A percentile compares a stretch with the other conserved stretches of the same genome.
Evolutionary conservation across 2,888 invertebrate genomes (phyloP).

Genomic region (Lycaena phlaeas): DNA sequence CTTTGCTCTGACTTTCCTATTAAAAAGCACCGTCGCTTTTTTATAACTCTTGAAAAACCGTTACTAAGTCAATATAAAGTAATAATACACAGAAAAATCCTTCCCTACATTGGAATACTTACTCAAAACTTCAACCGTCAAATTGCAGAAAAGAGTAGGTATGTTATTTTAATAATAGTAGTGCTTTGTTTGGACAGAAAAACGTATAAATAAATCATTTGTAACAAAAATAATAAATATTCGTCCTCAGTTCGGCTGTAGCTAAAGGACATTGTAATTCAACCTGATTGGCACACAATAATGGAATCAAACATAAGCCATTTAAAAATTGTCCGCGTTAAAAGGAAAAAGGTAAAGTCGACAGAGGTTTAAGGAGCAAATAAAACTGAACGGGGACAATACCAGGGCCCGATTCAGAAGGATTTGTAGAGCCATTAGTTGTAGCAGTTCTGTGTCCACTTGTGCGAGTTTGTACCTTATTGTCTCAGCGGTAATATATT

Average conservation of each 20-base stretch:
- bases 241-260: constrained; percentile 58
- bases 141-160: too few species aligned
- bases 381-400: constrained; percentile 59
- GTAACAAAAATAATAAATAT: constrained; percentile 59
- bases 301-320: constrained; percentile 70
- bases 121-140: neutral
- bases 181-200: constrained; percentile 57
- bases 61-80: too few species aligned
- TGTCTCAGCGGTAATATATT: constrained; percentile 1
- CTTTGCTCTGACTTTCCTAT: too few species aligned
- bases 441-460: constrained; percentile 11
- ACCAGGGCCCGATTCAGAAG: constrained; percentile 52
- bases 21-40: too few species aligned
- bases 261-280: constrained; percentile 72
- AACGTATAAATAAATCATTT: constrained; percentile 58
- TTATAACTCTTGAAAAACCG: too few species aligned
- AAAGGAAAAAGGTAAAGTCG: constrained; percentile 58
- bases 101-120: too few species aligned
- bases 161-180: constrained; percentile 53
- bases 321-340: constrained; percentile 68
- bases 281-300: constrained; percentile 72
- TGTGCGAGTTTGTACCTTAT: constrained; percentile 5
- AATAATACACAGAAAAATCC: too few species aligned
- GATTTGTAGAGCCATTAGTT: constrained; percentile 69
- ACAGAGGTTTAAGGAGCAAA: constrained; percentile 57